Percentiles rank a stretch among this genome's conserved stretches.
Evolutionary conservation across 2,888 invertebrate genomes (phyloP).

Genomic region (Epistrophella euchroma): DNA sequence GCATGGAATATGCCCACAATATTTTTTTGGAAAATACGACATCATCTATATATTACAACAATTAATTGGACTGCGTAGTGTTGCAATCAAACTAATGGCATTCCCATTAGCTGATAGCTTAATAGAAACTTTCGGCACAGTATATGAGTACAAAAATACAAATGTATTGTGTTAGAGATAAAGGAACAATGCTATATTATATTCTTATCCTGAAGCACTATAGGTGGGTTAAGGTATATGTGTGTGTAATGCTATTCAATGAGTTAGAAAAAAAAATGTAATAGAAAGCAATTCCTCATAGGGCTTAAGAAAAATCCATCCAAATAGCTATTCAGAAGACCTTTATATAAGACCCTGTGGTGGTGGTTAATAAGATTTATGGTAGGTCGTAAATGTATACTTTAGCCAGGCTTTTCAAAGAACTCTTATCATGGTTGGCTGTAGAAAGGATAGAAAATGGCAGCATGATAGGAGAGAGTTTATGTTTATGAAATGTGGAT

Average conservation of each 20-base stretch:
- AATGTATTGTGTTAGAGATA: neutral
- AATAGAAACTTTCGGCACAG: constrained; percentile 26
- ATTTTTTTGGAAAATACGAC: constrained; percentile 17
- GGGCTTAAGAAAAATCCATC: constrained; percentile 29
- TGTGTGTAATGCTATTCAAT: neutral
- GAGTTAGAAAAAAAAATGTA: neutral
- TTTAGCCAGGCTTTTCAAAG: constrained; percentile 13
- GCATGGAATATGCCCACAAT: neutral
- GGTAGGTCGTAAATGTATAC: constrained; percentile 33
- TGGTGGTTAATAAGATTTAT: constrained; percentile 42
- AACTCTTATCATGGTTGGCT: constrained; percentile 19
- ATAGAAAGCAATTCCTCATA: constrained; percentile 33
- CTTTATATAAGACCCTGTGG: constrained; percentile 4
- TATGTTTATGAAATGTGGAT: constrained; percentile 40
- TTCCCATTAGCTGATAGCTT: constrained; percentile 39
- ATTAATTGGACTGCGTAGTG: constrained; percentile 28
- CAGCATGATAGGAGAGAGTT: constrained; percentile 8
- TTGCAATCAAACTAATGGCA: constrained; percentile 42
- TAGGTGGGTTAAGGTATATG: neutral
- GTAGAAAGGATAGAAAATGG: neutral
- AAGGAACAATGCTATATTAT: neutral
- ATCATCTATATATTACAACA: constrained; percentile 43
- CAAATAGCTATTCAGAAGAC: neutral
- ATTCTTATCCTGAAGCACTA: neutral
- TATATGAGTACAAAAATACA: neutral